Conservation (phyloP, 2,797 vertebrate species). For the Chloroceryle inda region DNA sequence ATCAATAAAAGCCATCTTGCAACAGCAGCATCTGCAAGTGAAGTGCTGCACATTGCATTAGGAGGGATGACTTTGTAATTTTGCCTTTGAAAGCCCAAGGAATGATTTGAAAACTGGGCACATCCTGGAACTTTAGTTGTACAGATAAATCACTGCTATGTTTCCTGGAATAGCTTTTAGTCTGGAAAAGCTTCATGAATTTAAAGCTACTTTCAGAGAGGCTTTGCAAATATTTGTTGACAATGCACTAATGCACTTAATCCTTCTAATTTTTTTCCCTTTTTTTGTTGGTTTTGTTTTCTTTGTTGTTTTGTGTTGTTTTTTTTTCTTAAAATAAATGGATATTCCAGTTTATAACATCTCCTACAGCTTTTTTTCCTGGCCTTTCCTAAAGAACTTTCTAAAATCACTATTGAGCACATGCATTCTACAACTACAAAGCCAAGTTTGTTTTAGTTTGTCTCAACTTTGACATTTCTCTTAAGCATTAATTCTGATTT, state of each 20-base stretch:
- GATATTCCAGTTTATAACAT: not conserved
- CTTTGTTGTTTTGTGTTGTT: not conserved
- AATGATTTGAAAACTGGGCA: not conserved
- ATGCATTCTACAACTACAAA: not conserved
- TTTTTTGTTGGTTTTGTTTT: not conserved
- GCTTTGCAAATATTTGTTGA: not conserved
- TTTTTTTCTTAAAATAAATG: not conserved
- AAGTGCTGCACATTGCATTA: not conserved
- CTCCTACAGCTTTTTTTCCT: not conserved
- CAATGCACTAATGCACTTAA: not conserved
- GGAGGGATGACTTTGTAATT: not conserved
- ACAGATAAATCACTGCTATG: not conserved
- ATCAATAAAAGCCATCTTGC: not conserved
- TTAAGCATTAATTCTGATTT: not conserved
- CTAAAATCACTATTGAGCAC: not conserved
- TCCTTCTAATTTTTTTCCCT: not conserved
- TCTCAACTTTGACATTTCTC: not conserved
- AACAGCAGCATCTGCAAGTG: not conserved
- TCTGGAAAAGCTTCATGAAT: not conserved
- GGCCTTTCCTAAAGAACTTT: not conserved
- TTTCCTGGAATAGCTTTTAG: constrained; percentile 25
- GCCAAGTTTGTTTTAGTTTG: not conserved
- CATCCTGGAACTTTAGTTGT: not conserved
- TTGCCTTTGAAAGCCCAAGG: not conserved
- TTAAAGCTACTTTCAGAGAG: not conserved